Conservation (phyloP, 1,140 invertebrate species). For the Delia radicum region DNA sequence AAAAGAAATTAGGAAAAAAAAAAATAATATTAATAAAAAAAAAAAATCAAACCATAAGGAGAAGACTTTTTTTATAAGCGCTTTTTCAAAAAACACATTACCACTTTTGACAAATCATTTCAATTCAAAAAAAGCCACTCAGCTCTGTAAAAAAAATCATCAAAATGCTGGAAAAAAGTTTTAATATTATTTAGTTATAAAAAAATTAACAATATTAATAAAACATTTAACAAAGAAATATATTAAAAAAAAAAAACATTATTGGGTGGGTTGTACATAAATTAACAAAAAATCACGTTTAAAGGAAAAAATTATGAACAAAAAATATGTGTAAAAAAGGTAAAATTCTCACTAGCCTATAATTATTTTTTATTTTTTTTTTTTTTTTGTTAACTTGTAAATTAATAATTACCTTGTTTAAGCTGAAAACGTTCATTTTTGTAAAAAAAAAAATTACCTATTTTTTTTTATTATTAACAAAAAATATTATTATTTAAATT, state of each 20-base stretch:
- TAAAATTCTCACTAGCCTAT: conserved; percentile 3
- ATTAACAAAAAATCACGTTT: too few relatives aligned
- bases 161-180: background rate
- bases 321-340: background rate
- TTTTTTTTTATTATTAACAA: background rate
- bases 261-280: too few relatives aligned
- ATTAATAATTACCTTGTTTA: conserved; percentile 5
- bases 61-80: conserved; percentile 8
- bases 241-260: background rate
- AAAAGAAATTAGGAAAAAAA: background rate
- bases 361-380: background rate
- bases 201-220: background rate
- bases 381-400: background rate
- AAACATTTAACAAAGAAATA: background rate
- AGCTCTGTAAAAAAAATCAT: conserved; percentile 2
- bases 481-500: too few relatives aligned
- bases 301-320: background rate
- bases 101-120: background rate
- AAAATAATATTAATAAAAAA: background rate
- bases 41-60: conserved; percentile 13
- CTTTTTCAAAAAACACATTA: background rate
- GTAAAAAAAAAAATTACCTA: conserved; percentile 5
- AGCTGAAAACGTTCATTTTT: conserved; percentile 17
- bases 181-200: background rate
- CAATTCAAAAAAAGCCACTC: conserved; percentile 20